Base-by-base conservation (phyloP, 2,888 invertebrate genomes). In the Pyrrhia umbra region DNA sequence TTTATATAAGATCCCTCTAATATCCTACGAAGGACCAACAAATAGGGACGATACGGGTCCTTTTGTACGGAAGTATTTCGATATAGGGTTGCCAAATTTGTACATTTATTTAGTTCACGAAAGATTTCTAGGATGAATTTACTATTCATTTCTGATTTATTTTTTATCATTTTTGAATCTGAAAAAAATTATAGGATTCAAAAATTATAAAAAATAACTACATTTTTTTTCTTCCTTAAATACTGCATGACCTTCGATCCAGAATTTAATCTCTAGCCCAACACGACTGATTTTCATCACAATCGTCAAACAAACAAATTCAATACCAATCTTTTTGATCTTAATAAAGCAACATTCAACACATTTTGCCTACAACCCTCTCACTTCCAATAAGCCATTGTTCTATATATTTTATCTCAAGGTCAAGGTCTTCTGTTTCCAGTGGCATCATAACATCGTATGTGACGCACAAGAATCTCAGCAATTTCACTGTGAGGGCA, bases 401-500 rank as follows among this genome's bases (percentile, higher is more conserved):
- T 66, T 55, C 15, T 34, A 8, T 16, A 20, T 43, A 52, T 61
- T 59, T 25, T 49, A 71, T 66, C 10, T 47, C 13, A 34, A 27
- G 46, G 6, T 4, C 13, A 37, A 13, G n/a, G 58, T 60, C 15
- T 74, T 79, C 79, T 68, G 58, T 77, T 87, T 78, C 13, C 91
- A 94, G 93, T 37, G 80, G 82, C 18, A 80, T 90, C 5, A 85
- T 90, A 46, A 82, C 89, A 0, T 90, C 93, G 21, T 93, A 95
- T 73, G 87, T 93, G 55, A 90, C 87, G 15, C 88, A 91, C 76
- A 90, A 86, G 71, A 84, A 89, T 55, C 87, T 94, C 10, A 77
- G 68, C 5, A 88, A 90, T 77, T 92, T 84, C 78, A 85, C 89
- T 0, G 68, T 93, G 13, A 79, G 94, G 23, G 85, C 82, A 0